These are phyloP conservation scores for Sylvia borin DNA, from an alignment of 2,797 vertebrate species.

Conservation along the genomic window DNA sequence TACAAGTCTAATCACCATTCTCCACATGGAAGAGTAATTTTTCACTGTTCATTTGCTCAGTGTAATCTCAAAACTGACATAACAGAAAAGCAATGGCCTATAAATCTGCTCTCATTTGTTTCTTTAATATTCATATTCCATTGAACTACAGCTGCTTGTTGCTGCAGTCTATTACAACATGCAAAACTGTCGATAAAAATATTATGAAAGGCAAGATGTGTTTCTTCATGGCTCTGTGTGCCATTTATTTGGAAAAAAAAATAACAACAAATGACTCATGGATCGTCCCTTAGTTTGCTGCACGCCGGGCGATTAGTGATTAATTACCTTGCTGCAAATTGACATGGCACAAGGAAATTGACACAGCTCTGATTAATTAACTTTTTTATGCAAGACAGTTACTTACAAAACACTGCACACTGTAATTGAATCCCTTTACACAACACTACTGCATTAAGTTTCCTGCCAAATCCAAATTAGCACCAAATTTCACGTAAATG, in stretches of 20 bases:
- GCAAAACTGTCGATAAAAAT: conserved; percentile 83
- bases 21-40: conserved; percentile 86
- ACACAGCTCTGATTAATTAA: conserved; percentile 88
- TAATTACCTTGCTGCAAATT: conserved; percentile 87
- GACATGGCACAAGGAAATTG: conserved; percentile 84
- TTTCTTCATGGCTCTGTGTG: conserved; percentile 73
- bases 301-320: conserved; percentile 84
- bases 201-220: conserved; percentile 81
- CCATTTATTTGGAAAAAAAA: conserved; percentile 76
- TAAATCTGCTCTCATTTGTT: conserved; percentile 85
- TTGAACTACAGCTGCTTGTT: conserved; percentile 81
- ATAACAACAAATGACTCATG: conserved; percentile 77
- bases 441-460: conserved; percentile 70
- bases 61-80: conserved; percentile 86
- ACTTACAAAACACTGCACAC: conserved; percentile 78
- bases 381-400: conserved; percentile 81
- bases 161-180: conserved; percentile 80
- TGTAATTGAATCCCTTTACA: conserved; percentile 80
- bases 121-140: conserved; percentile 85
- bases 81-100: conserved; percentile 83
- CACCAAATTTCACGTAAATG: conserved; percentile 57
- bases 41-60: conserved; percentile 85
- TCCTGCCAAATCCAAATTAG: conserved; percentile 71
- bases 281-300: conserved; percentile 78
- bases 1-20: conserved; percentile 87